Conservation (phyloP, 2,797 vertebrate species). For the Cyclopterus lumpus region DNA sequence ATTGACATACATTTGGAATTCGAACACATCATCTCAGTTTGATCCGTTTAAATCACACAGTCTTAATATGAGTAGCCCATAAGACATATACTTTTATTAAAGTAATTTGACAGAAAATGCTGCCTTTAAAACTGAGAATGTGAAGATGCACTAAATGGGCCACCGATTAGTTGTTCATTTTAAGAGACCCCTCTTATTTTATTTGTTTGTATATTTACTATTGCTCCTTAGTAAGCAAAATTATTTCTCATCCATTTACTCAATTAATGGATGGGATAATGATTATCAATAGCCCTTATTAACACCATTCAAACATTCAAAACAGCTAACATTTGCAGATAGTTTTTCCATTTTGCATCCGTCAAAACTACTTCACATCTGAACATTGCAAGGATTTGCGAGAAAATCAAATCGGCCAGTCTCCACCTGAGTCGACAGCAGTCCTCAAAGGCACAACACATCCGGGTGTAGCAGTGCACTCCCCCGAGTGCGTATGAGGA, state of each 20-base stretch:
- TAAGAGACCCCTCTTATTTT: background rate
- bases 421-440: slow-evolving; percentile 16
- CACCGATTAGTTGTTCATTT: background rate
- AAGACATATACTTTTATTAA: background rate
- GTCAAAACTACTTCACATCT: slow-evolving; percentile 20
- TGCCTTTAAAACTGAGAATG: background rate
- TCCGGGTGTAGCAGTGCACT: slow-evolving; percentile 13
- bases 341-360: background rate
- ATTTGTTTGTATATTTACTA: background rate
- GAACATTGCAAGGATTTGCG: slow-evolving; percentile 8
- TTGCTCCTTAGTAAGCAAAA: too few relatives aligned
- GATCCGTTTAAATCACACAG: background rate
- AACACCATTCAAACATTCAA: too few relatives aligned
- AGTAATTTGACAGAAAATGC: background rate
- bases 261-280: background rate
- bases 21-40: background rate
- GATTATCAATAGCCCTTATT: background rate
- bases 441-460: slow-evolving; percentile 43
- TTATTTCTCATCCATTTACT: background rate
- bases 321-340: background rate
- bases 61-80: background rate
- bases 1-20: background rate
- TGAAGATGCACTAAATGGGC: background rate
- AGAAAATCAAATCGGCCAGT: slow-evolving; percentile 2
- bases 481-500: slow-evolving; percentile 22